phyloP scores from a whole-genome alignment of 2,113 vertebrate genomes.

The Odocoileus virginianus region DNA sequence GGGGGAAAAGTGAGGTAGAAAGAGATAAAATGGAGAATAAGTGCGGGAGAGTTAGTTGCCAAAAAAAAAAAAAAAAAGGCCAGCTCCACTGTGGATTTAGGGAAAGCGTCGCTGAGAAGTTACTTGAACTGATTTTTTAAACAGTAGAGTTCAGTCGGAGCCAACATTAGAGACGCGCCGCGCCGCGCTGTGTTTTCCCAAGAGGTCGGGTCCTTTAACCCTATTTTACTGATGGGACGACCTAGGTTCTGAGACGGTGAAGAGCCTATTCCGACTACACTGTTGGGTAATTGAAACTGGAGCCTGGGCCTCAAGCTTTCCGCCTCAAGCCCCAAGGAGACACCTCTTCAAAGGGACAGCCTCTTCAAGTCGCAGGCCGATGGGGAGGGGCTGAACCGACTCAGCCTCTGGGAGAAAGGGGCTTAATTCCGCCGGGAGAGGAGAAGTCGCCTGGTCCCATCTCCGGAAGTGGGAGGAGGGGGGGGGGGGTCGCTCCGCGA shows the following conservation, averaged over 20 bases:
- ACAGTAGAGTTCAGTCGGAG: background rate
- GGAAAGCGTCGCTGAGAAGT: background rate
- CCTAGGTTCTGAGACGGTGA: background rate
- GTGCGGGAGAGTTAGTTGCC: background rate
- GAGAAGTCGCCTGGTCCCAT: background rate
- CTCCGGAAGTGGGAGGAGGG: background rate
- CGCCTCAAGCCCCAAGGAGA: background rate
- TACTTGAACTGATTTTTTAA: background rate
- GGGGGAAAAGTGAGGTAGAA: background rate
- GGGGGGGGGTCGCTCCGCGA: rapidly evolving
- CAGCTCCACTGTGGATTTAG: background rate
- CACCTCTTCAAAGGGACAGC: background rate
- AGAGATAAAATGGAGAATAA: background rate
- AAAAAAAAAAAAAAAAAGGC: background rate
- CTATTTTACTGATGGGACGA: background rate
- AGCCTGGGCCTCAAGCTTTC: background rate
- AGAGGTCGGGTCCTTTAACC: background rate
- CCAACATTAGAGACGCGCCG: background rate
- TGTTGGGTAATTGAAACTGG: background rate
- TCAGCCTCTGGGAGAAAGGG: rapidly evolving
- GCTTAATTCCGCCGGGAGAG: rapidly evolving
- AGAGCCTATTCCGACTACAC: background rate
- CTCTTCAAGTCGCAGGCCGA: rapidly evolving
- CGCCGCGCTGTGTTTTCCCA: no score
- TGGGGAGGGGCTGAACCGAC: rapidly evolving